A percentile compares a stretch with the other conserved stretches of the same genome.
Conservation (phyloP, 2,113 vertebrate genomes). For the Thymallus thymallus region DNA sequence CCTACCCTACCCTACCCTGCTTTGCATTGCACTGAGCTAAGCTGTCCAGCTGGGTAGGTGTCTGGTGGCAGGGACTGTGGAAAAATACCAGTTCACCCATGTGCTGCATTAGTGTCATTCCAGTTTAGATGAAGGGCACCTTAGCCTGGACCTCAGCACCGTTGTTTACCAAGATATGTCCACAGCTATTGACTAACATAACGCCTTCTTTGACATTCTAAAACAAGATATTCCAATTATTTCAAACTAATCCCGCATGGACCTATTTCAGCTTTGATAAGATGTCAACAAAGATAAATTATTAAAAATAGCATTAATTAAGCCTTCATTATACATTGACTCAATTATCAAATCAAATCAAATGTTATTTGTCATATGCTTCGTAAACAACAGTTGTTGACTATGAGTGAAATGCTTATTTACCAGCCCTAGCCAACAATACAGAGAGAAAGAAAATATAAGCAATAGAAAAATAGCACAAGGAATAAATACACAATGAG, state of each 20-base stretch:
- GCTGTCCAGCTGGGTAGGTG: not conserved
- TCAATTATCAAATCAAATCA: not conserved
- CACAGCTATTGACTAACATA: not conserved
- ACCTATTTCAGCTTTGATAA: not conserved
- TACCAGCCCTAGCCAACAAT: too few species aligned
- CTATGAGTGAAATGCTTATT: too few species aligned
- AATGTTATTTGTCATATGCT: too few species aligned
- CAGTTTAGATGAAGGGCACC: conserved; percentile 53
- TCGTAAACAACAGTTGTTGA: too few species aligned
- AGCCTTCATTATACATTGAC: not conserved
- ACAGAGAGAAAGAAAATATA: too few species aligned
- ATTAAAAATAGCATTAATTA: not conserved
- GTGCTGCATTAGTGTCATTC: conserved; percentile 68
- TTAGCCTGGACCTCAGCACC: conserved; percentile 18
- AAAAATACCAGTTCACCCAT: conserved; percentile 68
- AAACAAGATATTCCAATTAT: not conserved
- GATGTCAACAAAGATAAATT: not conserved
- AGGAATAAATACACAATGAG: too few species aligned
- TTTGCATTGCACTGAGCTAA: too few species aligned
- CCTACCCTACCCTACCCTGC: too few species aligned
- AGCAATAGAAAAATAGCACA: too few species aligned
- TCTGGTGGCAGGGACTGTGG: conserved; percentile 58
- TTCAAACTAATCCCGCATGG: not conserved
- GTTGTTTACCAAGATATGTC: conserved; percentile 39
- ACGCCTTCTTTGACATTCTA: not conserved